Conservation (phyloP, 1,140 invertebrate species). For the Drosophila erecta region DNA sequence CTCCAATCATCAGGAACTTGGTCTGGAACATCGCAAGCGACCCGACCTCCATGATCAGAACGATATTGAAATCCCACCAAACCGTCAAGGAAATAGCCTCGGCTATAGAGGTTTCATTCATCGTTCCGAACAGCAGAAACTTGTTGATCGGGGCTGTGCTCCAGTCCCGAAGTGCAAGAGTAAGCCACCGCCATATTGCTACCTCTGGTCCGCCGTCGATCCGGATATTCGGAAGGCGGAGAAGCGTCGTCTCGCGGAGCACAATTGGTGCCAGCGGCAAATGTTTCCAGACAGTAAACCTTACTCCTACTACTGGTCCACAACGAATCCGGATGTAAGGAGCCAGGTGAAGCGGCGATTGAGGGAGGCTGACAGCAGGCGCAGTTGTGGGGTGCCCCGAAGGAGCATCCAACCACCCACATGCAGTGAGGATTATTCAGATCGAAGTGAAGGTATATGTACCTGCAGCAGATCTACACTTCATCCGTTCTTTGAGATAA, state of each 20-base stretch:
- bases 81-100: not conserved
- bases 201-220: conserved; percentile 26
- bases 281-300: not conserved
- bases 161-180: not conserved
- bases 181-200: conserved; percentile 25
- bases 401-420: not conserved
- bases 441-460: not conserved
- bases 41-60: conserved; percentile 5
- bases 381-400: not conserved
- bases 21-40: not conserved
- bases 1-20: not conserved
- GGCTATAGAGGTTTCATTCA: conserved; percentile 13
- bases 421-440: not conserved
- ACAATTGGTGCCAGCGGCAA: not conserved
- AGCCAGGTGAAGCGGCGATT: not conserved
- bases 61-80: conserved; percentile 8
- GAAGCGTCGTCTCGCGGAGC: conserved; percentile 8
- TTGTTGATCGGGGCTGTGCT: not conserved
- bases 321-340: not conserved
- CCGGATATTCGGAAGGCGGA: conserved; percentile 14
- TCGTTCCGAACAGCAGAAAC: conserved; percentile 11
- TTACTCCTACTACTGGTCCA: conserved; percentile 2
- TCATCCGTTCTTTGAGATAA: not conserved
- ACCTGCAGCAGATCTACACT: not conserved
- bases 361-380: not conserved